These are phyloP conservation scores for Allacma fusca DNA, from an alignment of 2,888 invertebrate species.

Conservation along the genomic window DNA sequence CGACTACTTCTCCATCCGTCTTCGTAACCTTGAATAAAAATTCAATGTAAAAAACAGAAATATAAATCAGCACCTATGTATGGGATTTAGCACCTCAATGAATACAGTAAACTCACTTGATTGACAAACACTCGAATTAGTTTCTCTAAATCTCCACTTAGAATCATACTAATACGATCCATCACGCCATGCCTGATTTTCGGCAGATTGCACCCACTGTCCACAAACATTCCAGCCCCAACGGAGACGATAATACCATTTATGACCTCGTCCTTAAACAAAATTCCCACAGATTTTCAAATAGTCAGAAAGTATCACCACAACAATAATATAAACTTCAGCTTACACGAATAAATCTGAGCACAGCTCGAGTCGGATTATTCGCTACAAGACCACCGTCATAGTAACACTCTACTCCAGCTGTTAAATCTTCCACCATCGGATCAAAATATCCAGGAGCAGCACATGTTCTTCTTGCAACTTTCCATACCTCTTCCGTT, in stretches of 20 bases:
- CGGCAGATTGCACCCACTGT: background rate
- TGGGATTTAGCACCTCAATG: too few species aligned
- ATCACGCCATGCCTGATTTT: background rate
- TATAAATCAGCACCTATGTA: too few species aligned
- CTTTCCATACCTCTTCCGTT: constrained; percentile 6
- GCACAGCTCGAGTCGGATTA: background rate
- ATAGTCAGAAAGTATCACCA: background rate
- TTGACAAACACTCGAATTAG: constrained; percentile 1
- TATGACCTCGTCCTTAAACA: background rate
- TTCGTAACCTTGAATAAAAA: background rate
- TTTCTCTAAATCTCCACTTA: constrained; percentile 14
- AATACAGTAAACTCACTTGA: background rate
- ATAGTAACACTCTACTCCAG: background rate
- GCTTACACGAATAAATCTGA: background rate
- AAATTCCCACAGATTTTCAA: background rate
- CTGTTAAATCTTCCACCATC: background rate
- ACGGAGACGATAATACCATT: constrained; percentile 17
- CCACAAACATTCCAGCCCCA: constrained; percentile 12
- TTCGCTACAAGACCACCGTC: constrained; percentile 12
- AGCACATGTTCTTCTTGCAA: constrained; percentile 19
- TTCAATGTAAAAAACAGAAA: too few species aligned
- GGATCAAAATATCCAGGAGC: constrained; percentile 25
- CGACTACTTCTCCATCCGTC: constrained; percentile 18
- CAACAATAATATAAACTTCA: background rate
- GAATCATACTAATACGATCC: background rate